Evolutionary conservation across 2,888 invertebrate genomes (phyloP), one percentile per base, ranked within the genome.

Genomic region (Cactoblastis cactorum): DNA sequence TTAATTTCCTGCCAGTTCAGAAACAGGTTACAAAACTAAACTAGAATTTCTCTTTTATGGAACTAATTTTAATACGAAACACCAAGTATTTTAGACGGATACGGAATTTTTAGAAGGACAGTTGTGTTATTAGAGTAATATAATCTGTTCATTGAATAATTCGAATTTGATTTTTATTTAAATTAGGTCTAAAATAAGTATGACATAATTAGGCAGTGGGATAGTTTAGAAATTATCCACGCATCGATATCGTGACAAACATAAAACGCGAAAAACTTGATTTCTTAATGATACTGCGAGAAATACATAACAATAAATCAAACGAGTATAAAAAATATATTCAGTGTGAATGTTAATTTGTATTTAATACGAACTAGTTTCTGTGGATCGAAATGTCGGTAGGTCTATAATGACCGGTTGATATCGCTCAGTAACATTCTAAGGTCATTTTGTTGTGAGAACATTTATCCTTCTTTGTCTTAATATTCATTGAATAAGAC

Each of bases 371-470:
- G 28, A 45, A 45, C 34, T 47, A 5, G 47, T 35, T 34, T 47
- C 47, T 34, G 14, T 47, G 35, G 34, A 47, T 47, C 47, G 35
- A 47, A 47, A 47, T 47, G 47, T 47, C 35, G 47, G 43, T 43
- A 43, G 32, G 43, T 43, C 28, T 28, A 43, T 28, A 28, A 43
- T 28, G 43, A 43, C 43, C 17, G 28, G 43, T 28, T 32, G 28
- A 14, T 43, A 43, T 43, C 43, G 43, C 32, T 28, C 28, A 15
- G 28, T 39, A 39, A 22, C 28, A 28, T 8, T 41, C 43, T 43
- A 43, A 43, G 43, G 43, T 43, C 43, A 43, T 43, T 43, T 43
- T 14, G 28, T 28, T 43, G 15, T 38, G 18, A 17, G 28, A 43
- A 9, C 14, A 43, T 43, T 17, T 43, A 17, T 28, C 28, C 28